A percentile compares a stretch with the other conserved stretches of the same genome.
Conservation (phyloP, 2,797 vertebrate genomes). For the Girardinus metallicus region DNA sequence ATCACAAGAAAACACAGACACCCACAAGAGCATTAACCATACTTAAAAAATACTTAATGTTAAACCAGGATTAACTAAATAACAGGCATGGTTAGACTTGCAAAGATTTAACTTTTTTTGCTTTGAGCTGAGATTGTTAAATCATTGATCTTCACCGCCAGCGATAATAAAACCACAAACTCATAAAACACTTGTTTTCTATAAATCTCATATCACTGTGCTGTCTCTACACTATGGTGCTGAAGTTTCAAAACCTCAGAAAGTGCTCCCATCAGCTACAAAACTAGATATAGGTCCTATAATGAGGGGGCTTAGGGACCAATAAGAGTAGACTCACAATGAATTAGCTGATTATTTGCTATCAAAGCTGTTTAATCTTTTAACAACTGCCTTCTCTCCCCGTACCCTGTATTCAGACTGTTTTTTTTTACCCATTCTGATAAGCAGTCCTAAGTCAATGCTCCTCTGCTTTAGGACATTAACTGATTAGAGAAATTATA, state of each 20-base stretch:
- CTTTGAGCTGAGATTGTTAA: not conserved
- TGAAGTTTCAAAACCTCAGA: conserved; percentile 48
- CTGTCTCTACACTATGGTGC: conserved; percentile 53
- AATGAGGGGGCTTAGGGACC: conserved; percentile 79
- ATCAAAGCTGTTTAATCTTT: conserved; percentile 76
- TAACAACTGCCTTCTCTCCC: conserved; percentile 70
- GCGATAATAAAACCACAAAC: conserved; percentile 63
- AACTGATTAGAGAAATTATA: conserved; percentile 17
- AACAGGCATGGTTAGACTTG: not conserved
- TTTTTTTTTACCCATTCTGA: conserved; percentile 49
- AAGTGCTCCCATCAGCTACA: conserved; percentile 18
- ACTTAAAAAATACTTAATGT: not conserved
- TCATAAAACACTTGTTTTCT: conserved; percentile 62
- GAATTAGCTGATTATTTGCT: conserved; percentile 80
- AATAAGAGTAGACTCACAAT: conserved; percentile 68
- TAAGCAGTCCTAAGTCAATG: conserved; percentile 36
- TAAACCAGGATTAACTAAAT: not conserved
- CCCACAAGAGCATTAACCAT: not conserved
- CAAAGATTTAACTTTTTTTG: not conserved
- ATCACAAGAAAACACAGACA: not conserved
- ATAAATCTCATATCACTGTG: conserved; percentile 58
- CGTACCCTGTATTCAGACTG: conserved; percentile 48
- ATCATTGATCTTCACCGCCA: conserved; percentile 29
- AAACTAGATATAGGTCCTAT: conserved; percentile 76
- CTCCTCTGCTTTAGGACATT: conserved; percentile 43